Percentiles rank a stretch among this genome's conserved stretches.
phyloP scores from a whole-genome alignment of 2,797 vertebrate species.

The Lepilemur ruficaudatus region DNA sequence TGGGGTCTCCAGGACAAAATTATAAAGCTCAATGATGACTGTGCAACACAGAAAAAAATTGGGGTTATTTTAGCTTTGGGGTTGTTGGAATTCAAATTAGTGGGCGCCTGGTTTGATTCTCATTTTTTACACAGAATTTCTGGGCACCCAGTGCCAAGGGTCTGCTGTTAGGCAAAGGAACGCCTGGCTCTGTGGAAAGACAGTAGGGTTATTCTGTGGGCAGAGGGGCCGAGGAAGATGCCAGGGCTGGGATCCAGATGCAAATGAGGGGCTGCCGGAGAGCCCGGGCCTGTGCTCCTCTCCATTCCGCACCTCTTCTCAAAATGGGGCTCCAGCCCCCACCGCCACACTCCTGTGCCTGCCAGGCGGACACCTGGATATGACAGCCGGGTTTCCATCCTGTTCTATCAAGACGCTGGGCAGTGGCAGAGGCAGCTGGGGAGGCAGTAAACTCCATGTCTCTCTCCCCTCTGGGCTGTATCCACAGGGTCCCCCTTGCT shows the following conservation, averaged over 20 bases:
- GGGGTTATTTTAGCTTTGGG: conserved; percentile 40
- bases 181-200: not conserved
- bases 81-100: conserved; percentile 57
- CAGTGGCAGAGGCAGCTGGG: not conserved
- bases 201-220: conserved; percentile 2
- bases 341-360: not conserved
- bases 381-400: not conserved
- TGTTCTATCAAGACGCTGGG: not conserved
- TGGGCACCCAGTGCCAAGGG: not conserved
- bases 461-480: not conserved
- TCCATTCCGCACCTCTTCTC: not conserved
- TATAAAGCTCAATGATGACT: conserved; percentile 57
- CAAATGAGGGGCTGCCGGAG: not conserved
- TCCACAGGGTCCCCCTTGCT: not conserved
- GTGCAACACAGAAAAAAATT: not conserved
- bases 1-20: conserved; percentile 63
- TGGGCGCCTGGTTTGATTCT: conserved; percentile 38
- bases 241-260: not conserved
- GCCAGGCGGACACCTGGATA: not conserved
- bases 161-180: conserved; percentile 26
- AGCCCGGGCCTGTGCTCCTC: not conserved
- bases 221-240: not conserved
- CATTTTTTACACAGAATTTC: conserved; percentile 41
- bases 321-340: not conserved
- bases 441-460: not conserved